Base-by-base conservation (phyloP, 1,140 invertebrate species). In the Bathynomus jamesi region DNA sequence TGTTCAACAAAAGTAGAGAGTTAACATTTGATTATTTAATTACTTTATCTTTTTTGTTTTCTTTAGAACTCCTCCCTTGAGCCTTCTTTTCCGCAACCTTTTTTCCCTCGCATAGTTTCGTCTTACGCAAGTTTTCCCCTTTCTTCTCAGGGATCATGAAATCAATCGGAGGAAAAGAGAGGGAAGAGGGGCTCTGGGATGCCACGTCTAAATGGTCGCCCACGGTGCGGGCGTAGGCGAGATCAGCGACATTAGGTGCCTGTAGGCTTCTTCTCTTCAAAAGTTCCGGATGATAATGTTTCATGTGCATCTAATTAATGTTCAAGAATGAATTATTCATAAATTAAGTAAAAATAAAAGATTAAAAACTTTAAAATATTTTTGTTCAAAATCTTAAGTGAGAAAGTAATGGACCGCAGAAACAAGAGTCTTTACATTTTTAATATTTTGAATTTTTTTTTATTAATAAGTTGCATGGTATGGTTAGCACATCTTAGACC, bases 251-350 rank as follows among this genome's bases (percentile, higher is more conserved):
- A 82, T 94, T 94, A 21, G 91, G 91, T 3, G 90, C 91, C 7
- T 86, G 86, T 5, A 64, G 72, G 30, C 76, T 78, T 27, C 90
- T 90, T 53, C 92, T 81, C 78, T 91, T 88, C 0, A 86, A 87
- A 74, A 90, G 86, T 75, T 93, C 91, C 1, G 88, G 87, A 83
- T 95, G 92, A 79, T 94, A 94, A 82, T 94, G 92, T 78, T 94
- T 93, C n/a, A 94, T 89, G 78, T 95, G 92, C 88, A 94, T 94
- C 81, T n/a, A n/a, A n/a, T n/a, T n/a, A n/a, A n/a, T 83, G 79
- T 13, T 32, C 17, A 27, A 28, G 67, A 10, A 75, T 24, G 5
- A 70, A 61, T 61, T 66, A 64, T 30, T 28, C n/a, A 76, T 5
- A 68, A 11, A 0, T 62, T 21, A 28, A 63, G 53, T n/a, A 65